A percentile compares a stretch with the other conserved stretches of the same genome.
phyloP scores from a whole-genome alignment of 2,113 vertebrate species.

The Erinaceus europaeus region DNA sequence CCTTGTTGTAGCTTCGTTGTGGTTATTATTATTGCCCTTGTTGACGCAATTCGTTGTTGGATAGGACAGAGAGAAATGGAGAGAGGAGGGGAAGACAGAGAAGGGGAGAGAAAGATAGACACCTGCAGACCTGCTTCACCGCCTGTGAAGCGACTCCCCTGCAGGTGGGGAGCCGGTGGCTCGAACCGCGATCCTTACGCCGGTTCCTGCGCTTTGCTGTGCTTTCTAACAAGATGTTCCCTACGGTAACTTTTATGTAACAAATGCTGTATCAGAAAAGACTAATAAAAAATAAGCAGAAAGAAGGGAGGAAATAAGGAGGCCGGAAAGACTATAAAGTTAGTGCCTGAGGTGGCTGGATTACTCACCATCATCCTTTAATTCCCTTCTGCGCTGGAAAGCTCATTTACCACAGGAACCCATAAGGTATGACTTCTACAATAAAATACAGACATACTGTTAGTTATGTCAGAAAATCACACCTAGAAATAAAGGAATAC shows the following conservation, averaged over 20 bases:
- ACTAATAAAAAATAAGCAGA: not conserved
- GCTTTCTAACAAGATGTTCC: too few relatives aligned
- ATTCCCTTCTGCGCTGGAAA: slow-evolving; percentile 69
- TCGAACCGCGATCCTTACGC: too few relatives aligned
- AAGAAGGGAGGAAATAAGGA: not conserved
- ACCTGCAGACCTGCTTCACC: too few relatives aligned
- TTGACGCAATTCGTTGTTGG: too few relatives aligned
- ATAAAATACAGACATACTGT: slow-evolving; percentile 61
- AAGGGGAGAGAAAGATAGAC: too few relatives aligned
- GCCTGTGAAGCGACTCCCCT: too few relatives aligned
- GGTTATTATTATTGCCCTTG: too few relatives aligned
- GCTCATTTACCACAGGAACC: slow-evolving; percentile 75
- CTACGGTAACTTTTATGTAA: not conserved
- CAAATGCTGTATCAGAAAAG: not conserved
- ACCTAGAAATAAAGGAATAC: slow-evolving; percentile 51
- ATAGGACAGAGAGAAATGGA: too few relatives aligned
- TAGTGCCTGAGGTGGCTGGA: not conserved
- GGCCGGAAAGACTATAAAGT: not conserved
- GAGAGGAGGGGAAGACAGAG: too few relatives aligned
- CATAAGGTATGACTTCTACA: slow-evolving; percentile 80
- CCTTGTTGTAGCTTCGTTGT: too few relatives aligned
- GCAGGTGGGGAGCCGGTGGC: too few relatives aligned
- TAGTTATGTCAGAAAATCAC: slow-evolving; percentile 36
- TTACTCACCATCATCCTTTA: slow-evolving; percentile 82
- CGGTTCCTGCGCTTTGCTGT: too few relatives aligned